Conservation (phyloP, 2,113 vertebrate species). For the Oxygymnocypris stewartii region DNA sequence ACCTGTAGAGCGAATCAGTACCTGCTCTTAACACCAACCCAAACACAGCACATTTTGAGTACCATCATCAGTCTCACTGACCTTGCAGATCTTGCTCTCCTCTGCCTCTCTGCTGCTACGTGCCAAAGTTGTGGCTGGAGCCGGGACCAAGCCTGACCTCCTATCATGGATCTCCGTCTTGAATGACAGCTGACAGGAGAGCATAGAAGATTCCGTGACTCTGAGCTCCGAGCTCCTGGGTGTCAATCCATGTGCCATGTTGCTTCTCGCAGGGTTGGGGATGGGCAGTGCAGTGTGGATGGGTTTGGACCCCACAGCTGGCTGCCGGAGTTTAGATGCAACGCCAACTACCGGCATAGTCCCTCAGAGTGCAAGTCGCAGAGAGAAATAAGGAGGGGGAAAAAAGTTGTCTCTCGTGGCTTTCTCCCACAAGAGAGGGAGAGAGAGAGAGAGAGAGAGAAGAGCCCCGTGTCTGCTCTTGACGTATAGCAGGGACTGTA, state of each 20-base stretch:
- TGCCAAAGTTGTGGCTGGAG: conserved; percentile 56
- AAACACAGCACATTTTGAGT: not conserved
- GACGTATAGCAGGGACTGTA: conserved; percentile 46
- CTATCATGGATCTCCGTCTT: conserved; percentile 82
- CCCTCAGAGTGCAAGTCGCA: conserved; percentile 23
- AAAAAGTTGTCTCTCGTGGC: conserved; percentile 42
- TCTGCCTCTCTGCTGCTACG: conserved; percentile 79
- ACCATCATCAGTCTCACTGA: conserved; percentile 59
- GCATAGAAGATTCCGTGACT: conserved; percentile 68
- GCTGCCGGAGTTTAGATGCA: conserved; percentile 90
- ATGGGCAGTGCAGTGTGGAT: conserved; percentile 89
- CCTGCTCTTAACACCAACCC: not conserved
- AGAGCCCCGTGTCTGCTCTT: conserved; percentile 54
- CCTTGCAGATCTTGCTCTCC: conserved; percentile 94
- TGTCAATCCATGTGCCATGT: conserved; percentile 74
- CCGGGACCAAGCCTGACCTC: conserved; percentile 49
- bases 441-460: conserved; percentile 33
- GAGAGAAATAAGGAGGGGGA: conserved; percentile 28
- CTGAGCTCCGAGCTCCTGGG: conserved; percentile 78
- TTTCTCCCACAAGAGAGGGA: conserved; percentile 38
- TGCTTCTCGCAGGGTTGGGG: conserved; percentile 77
- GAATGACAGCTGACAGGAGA: conserved; percentile 86
- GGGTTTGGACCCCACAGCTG: conserved; percentile 85
- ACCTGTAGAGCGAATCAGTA: conserved; percentile 54
- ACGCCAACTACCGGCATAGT: conserved; percentile 95